A percentile compares a stretch with the other conserved stretches of the same genome.
Conservation (phyloP, 2,888 invertebrate species). For the Petrolisthes cinctipes region DNA sequence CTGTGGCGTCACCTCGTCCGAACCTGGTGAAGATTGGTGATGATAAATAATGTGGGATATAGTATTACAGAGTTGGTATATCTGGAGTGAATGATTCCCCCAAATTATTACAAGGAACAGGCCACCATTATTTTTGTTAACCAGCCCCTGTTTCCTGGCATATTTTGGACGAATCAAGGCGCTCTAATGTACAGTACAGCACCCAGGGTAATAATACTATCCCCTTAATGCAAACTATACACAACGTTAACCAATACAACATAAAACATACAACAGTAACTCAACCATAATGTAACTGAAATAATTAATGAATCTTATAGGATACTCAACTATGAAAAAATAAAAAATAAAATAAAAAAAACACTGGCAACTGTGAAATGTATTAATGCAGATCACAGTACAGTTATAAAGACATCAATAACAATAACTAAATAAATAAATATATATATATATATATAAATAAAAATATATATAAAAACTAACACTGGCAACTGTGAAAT, state of each 20-base stretch:
- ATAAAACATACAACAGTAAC: neutral
- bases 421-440: neutral
- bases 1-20: conserved; percentile 27
- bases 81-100: too few species aligned
- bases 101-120: too few species aligned
- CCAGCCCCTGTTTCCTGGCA: too few species aligned
- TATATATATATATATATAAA: neutral
- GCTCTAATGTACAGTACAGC: neutral
- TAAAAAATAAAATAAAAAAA: too few species aligned
- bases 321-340: too few species aligned
- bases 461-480: neutral
- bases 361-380: neutral
- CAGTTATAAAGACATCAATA: neutral
- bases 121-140: too few species aligned
- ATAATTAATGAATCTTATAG: too few species aligned
- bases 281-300: too few species aligned
- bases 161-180: neutral
- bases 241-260: neutral
- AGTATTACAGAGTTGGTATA: too few species aligned
- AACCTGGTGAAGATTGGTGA: neutral
- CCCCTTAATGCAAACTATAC: neutral
- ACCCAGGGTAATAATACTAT: neutral
- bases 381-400: neutral
- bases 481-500: neutral
- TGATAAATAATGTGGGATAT: neutral